Percentiles rank a stretch among this genome's conserved stretches.
Evolutionary conservation across 2,113 vertebrate genomes (phyloP).

Genomic region (Chlamydotis undulata): DNA sequence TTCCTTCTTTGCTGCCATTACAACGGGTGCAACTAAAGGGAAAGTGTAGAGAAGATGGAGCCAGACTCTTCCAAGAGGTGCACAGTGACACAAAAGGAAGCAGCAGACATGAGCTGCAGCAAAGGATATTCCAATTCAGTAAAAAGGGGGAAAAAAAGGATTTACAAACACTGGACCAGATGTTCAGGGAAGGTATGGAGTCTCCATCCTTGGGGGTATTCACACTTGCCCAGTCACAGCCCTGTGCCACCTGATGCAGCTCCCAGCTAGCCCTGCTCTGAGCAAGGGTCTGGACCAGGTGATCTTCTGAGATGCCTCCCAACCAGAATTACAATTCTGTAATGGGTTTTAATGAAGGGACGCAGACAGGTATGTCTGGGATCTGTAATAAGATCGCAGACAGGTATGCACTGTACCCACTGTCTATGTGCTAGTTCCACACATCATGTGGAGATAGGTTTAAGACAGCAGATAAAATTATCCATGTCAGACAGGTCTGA

Average conservation of each 20-base stretch:
- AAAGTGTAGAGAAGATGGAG: background rate
- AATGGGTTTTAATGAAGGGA: background rate
- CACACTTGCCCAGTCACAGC: background rate
- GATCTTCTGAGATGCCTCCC: background rate
- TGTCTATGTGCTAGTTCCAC: background rate
- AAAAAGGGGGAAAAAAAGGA: rapidly evolving
- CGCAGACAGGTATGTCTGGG: background rate
- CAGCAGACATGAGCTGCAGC: background rate
- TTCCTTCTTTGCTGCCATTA: background rate
- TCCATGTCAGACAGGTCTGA: background rate
- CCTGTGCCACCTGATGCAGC: background rate
- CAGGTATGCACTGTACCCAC: background rate
- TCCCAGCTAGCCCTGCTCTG: background rate
- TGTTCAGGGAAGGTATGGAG: background rate
- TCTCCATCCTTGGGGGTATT: background rate
- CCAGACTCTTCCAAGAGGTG: background rate
- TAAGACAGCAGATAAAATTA: background rate
- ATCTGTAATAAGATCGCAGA: background rate
- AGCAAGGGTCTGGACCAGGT: background rate
- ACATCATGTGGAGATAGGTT: background rate
- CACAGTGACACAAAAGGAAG: background rate
- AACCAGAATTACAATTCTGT: background rate
- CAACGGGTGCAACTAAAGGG: background rate
- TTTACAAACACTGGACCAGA: background rate
- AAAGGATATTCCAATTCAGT: background rate